Base-by-base conservation (phyloP, 2,113 vertebrate genomes). In the Leucosticte australis region DNA sequence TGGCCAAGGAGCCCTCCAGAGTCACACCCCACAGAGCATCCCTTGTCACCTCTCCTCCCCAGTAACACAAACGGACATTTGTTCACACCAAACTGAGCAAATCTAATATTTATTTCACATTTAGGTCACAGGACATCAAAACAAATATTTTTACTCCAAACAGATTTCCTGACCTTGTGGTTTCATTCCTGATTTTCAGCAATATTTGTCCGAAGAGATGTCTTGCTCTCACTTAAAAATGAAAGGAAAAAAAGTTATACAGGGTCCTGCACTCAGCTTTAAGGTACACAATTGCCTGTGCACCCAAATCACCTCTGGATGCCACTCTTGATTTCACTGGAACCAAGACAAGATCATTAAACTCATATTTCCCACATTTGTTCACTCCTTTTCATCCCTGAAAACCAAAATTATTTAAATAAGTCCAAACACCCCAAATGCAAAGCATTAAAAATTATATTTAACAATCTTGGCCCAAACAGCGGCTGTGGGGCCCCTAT, bases 31-130 rank as follows among this genome's bases (percentile, higher is more conserved):
- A 33, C 28, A 19, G 60, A 59, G 60, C 84, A 82, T 71, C 69
- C 62, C 73, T 87, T 87, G 82, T 89, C 84, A 91, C 67, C 84
- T 95, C 94, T 71, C 37, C 80, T 89, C 64, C 41, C 78, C 3
- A 0, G 50, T 82, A 87, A 94, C 15, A 87, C 0, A 65, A 92
- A 92, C 0, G 0, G 89, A 85, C 89, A 89, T 80, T 70, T 90
- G n/a, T 92, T 97, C 86, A 90, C 91, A 95, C 67, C 93, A 65
- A 89, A 91, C 74, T 76, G 78, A 91, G 84, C 84, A 91, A 92
- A 94, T 84, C 69, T 95, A 65, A 67, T 35, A 87, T 95, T 94
- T 95, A 89, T 96, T 92, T 90, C 93, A 85, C 84, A 89, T 95
- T 92, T 87, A 96, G 93, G 89, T 95, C 84, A 87, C 70, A 85